Evolutionary conservation across 2,888 invertebrate genomes (phyloP).

Genomic region (Agrotis exclamationis): DNA sequence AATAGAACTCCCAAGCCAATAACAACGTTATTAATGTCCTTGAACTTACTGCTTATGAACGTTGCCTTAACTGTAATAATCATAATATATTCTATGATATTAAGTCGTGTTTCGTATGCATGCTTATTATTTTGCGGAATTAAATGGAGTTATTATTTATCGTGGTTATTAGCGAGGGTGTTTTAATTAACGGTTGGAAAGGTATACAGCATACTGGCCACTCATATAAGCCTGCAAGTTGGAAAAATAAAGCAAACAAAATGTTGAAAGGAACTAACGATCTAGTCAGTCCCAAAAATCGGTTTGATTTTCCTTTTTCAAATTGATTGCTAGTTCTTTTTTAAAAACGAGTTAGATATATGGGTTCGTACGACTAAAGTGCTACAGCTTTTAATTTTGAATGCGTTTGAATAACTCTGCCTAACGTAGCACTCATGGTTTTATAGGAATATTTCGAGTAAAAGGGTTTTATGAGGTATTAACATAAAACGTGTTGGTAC

Average conservation of each 20-base stretch:
- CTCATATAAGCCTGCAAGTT: background rate
- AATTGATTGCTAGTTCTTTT: constrained; percentile 36
- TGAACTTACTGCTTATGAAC: constrained; percentile 40
- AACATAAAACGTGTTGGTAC: constrained; percentile 23
- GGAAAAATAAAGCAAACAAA: background rate
- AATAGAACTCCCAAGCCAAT: constrained; percentile 62
- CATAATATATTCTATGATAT: constrained; percentile 2
- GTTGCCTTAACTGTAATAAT: constrained; percentile 25
- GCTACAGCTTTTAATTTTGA: constrained; percentile 19
- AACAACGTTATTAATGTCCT: constrained; percentile 59
- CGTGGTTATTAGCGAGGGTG: too few species aligned
- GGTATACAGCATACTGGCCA: too few species aligned
- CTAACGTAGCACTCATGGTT: constrained; percentile 16
- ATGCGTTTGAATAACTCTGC: constrained; percentile 4
- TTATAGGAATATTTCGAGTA: constrained; percentile 23
- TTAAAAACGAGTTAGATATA: constrained; percentile 4
- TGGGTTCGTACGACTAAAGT: background rate
- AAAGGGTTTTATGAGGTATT: constrained; percentile 33
- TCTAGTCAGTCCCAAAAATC: background rate
- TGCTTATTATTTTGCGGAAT: background rate
- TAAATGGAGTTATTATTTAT: constrained; percentile 4
- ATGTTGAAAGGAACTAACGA: constrained; percentile 27
- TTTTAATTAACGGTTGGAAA: too few species aligned
- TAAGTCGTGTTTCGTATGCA: constrained; percentile 10
- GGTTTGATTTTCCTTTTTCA: constrained; percentile 1